phyloP scores from a whole-genome alignment of 2,113 vertebrate genomes.

The Phyllostomus hastatus region DNA sequence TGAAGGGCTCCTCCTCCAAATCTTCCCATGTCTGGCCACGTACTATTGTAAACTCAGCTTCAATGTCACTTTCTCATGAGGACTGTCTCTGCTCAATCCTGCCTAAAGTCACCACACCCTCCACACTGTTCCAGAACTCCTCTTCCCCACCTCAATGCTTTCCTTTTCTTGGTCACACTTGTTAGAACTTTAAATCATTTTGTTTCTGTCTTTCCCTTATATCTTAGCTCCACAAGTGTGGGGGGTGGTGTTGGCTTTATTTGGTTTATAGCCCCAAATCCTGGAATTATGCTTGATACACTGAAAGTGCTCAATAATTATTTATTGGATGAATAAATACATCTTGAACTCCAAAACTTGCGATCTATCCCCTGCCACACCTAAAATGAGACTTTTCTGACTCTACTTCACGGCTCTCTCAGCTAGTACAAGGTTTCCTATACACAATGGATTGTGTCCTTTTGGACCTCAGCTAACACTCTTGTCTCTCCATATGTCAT shows the following conservation, averaged over 20 bases:
- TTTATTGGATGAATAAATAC: not conserved
- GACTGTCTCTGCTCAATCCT: not conserved
- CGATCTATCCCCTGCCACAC: not conserved
- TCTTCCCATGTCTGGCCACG: not conserved
- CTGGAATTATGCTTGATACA: not conserved
- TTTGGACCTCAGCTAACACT: not conserved
- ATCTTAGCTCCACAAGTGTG: not conserved
- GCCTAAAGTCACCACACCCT: not conserved
- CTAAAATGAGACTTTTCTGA: not conserved
- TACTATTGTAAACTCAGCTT: not conserved
- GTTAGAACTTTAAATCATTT: not conserved
- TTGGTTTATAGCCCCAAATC: not conserved
- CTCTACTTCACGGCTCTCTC: not conserved
- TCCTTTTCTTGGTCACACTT: too few relatives aligned
- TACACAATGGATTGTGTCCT: not conserved
- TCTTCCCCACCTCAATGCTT: not conserved
- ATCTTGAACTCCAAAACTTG: not conserved
- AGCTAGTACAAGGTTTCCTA: not conserved
- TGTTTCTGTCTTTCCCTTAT: not conserved
- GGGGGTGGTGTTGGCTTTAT: too few relatives aligned
- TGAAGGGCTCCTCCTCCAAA: not conserved
- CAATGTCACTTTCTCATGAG: not conserved
- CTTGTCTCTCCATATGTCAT: not conserved
- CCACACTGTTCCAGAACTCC: fast-evolving
- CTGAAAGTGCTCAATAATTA: too few relatives aligned